Conservation (phyloP, 2,888 invertebrate species). For the Panorpa germanica region DNA sequence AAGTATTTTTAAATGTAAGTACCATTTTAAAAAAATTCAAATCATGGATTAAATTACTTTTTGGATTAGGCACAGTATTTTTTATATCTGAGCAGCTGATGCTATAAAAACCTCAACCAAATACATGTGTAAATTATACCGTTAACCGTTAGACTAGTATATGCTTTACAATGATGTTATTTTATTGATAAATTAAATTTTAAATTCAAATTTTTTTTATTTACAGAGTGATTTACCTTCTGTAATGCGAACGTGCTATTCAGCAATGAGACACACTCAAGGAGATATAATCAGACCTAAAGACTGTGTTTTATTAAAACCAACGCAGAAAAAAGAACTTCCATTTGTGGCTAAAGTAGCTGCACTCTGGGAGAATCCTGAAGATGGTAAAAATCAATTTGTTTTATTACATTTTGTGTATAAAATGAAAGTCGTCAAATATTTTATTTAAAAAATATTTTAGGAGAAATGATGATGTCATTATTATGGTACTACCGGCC, state of each 20-base stretch:
- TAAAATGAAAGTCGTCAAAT: not conserved
- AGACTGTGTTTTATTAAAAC: conserved; percentile 83
- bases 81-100: conserved; percentile 1
- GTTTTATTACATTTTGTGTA: not conserved
- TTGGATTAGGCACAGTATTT: conserved; percentile 2
- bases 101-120: not conserved
- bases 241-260: conserved; percentile 67
- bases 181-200: conserved; percentile 5
- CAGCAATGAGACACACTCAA: conserved; percentile 74
- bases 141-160: not conserved
- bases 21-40: not conserved
- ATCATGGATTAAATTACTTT: not conserved
- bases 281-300: conserved; percentile 73
- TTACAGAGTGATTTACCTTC: conserved; percentile 54
- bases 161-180: conserved; percentile 3
- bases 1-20: conserved; percentile 77
- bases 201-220: conserved; percentile 10
- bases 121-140: not conserved
- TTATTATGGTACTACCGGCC: conserved; percentile 95
- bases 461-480: conserved; percentile 96
- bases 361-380: conserved; percentile 86
- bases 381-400: conserved; percentile 47
- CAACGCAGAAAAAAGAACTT: conserved; percentile 64
- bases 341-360: conserved; percentile 92
- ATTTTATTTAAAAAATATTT: conserved; percentile 8